Conservation (phyloP, 2,113 vertebrate genomes). For the Poeciliopsis prolifica region DNA sequence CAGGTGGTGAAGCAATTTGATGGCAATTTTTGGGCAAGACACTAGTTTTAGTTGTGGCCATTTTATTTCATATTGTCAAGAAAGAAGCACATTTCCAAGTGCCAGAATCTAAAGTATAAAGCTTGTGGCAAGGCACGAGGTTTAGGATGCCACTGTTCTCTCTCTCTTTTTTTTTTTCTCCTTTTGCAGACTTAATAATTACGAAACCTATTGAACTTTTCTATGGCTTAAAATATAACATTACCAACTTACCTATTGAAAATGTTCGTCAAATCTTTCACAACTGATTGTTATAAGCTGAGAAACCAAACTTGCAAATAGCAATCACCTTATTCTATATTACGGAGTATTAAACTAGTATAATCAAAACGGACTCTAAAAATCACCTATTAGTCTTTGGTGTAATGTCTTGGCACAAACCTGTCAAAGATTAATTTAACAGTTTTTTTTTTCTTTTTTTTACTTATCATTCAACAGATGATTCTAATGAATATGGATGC, state of each 20-base stretch:
- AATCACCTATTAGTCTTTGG: slow-evolving; percentile 69
- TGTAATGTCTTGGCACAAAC: slow-evolving; percentile 68
- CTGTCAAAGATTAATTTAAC: slow-evolving; percentile 29
- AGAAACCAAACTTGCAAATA: slow-evolving; percentile 55
- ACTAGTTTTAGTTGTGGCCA: slow-evolving; percentile 16
- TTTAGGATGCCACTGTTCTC: slow-evolving; percentile 69
- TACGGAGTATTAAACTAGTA: slow-evolving; percentile 47
- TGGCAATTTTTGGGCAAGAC: neutral
- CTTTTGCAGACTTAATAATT: slow-evolving; percentile 58
- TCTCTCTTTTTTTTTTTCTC: slow-evolving; percentile 32
- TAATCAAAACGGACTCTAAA: slow-evolving; percentile 39
- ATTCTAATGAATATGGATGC: slow-evolving; percentile 10
- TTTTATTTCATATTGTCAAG: slow-evolving; percentile 37
- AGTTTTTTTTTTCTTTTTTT: slow-evolving; percentile 32
- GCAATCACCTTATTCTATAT: slow-evolving; percentile 40
- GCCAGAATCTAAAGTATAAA: slow-evolving; percentile 67
- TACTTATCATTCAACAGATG: slow-evolving; percentile 31
- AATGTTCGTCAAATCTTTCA: slow-evolving; percentile 51
- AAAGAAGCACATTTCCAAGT: slow-evolving; percentile 67
- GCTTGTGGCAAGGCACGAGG: slow-evolving; percentile 78
- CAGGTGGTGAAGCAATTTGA: neutral
- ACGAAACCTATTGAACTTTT: slow-evolving; percentile 67
- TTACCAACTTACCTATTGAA: slow-evolving; percentile 42
- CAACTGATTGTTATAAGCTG: slow-evolving; percentile 67
- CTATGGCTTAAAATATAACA: slow-evolving; percentile 69